Conservation (phyloP, 1,140 invertebrate genomes). For the Neotoxoptera formosana region DNA sequence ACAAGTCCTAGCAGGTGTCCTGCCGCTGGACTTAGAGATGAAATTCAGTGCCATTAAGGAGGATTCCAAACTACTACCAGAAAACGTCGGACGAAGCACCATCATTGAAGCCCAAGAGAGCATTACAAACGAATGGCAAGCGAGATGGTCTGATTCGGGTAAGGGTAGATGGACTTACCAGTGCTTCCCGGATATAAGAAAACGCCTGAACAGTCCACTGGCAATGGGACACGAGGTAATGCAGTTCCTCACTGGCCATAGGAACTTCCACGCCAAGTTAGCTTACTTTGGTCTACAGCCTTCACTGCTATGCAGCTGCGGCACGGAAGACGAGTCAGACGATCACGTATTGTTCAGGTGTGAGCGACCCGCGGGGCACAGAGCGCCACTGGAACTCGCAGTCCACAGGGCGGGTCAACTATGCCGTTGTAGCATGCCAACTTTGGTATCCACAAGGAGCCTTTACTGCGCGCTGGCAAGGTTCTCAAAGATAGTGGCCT, state of each 20-base stretch:
- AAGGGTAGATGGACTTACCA: not conserved
- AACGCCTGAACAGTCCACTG: too few species aligned
- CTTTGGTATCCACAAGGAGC: not conserved
- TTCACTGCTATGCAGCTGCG: not conserved
- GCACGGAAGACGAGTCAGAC: not conserved
- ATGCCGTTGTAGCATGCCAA: not conserved
- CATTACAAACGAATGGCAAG: not conserved
- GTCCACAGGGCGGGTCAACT: not conserved
- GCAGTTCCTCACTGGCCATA: not conserved
- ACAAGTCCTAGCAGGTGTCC: too few species aligned
- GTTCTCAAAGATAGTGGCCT: not conserved
- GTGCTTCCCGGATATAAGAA: not conserved
- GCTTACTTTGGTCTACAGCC: not conserved
- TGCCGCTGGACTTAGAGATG: too few species aligned
- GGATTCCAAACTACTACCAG: too few species aligned
- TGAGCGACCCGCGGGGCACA: too few species aligned
- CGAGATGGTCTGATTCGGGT: not conserved
- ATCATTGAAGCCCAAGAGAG: too few species aligned
- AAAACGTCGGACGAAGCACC: too few species aligned
- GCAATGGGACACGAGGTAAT: too few species aligned
- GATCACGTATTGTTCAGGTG: not conserved
- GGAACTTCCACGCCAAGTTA: not conserved
- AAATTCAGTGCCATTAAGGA: accelerated
- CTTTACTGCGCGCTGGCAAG: not conserved
- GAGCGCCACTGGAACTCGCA: too few species aligned